Evolutionary conservation across 2,797 vertebrate genomes (phyloP).

Genomic region (Aselliscus stoliczkanus): DNA sequence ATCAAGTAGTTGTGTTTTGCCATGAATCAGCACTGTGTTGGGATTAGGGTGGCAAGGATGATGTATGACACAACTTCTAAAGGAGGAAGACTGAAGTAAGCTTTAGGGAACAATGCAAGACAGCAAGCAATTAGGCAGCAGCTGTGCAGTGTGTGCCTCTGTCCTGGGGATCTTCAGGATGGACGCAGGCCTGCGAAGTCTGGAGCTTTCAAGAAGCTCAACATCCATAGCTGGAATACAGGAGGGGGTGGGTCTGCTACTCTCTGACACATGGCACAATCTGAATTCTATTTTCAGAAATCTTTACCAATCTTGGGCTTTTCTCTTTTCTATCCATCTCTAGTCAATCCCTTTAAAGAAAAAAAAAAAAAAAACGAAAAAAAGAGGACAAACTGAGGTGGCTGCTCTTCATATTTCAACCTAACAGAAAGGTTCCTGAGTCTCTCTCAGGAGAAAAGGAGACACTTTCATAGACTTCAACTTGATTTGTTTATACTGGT

Average conservation of each 20-base stretch:
- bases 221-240: background rate
- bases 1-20: background rate
- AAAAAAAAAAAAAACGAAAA: background rate
- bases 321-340: background rate
- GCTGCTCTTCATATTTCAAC: background rate
- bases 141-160: no score
- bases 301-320: background rate
- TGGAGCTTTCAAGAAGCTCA: no score
- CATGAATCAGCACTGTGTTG: background rate
- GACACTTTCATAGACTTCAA: background rate
- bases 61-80: no score
- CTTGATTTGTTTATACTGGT: background rate
- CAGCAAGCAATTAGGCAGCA: background rate
- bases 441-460: background rate
- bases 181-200: fast-evolving
- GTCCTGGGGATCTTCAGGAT: background rate
- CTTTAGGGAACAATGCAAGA: background rate
- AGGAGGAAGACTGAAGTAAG: background rate
- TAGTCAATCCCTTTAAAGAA: background rate
- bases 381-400: background rate
- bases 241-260: no score
- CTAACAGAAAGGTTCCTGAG: background rate
- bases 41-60: background rate
- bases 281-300: background rate
- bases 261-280: background rate